Conservation (phyloP, 2,113 vertebrate genomes). For the Pongo pygmaeus region DNA sequence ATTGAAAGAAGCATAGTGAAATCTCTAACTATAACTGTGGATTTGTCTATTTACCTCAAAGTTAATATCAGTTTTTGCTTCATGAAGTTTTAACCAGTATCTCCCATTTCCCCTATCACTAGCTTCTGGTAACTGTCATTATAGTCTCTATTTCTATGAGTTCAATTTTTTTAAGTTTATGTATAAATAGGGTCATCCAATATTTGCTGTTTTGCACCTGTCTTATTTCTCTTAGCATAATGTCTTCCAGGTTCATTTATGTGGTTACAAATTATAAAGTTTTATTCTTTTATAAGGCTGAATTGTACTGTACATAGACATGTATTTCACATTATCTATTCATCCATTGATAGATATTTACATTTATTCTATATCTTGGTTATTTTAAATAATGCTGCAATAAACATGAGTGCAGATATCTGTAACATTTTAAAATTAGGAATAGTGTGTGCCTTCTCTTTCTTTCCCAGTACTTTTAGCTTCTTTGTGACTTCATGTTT, state of each 20-base stretch:
- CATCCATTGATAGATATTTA: neutral
- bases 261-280: neutral
- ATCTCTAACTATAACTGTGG: neutral
- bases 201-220: neutral
- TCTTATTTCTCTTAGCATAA: neutral
- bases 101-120: neutral
- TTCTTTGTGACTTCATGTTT: neutral
- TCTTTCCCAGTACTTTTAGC: neutral
- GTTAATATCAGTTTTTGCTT: neutral
- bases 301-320: neutral
- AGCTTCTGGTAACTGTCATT: neutral
- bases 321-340: neutral
- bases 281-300: neutral
- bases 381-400: neutral
- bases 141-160: neutral
- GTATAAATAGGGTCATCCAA: neutral
- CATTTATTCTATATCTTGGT: neutral
- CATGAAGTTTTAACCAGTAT: neutral
- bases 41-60: neutral
- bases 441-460: neutral
- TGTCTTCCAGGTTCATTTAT: neutral
- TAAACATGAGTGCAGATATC: neutral
- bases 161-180: neutral
- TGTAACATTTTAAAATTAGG: neutral
- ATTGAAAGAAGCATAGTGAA: neutral